Evolutionary conservation across 1,140 invertebrate genomes (phyloP), one percentile per base, ranked within the genome.

Genomic region (Nasonia giraulti): DNA sequence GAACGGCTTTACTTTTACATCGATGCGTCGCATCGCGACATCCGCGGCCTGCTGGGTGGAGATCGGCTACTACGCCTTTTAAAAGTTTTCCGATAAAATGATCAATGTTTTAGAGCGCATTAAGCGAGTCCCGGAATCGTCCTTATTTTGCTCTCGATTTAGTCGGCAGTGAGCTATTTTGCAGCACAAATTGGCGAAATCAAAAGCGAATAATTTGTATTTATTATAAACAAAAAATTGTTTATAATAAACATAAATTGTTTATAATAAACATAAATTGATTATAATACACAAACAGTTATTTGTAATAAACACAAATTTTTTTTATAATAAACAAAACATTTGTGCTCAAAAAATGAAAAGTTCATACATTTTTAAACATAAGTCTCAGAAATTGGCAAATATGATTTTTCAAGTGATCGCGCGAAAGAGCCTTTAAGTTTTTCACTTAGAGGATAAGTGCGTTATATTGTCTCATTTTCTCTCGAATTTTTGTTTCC

Each of bases 1-100:
- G 78, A 88, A 88, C 86, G 84, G 88, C 88, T 89, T 89, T 88
- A 88, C 80, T 82, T 75, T 73, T 73, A 62, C 50, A 75, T 82
- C 33, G 71, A 82, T 37, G 69, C 44, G 14, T 23, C 23, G 47
- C 6, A 0, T 1, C 47, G 23, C 71, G 71, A 75, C 40, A 31
- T 23, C 62, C 33, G 5, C 33, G 40, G 27, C 20, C 10, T 71
- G 68, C 33, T 37, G n/a, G 50, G 17, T 40, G 12, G 44, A 76
- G 31, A 7, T 37, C 33, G 5, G 27, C 27, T 37, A 1, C 7
- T 50, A 27, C 20, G 17, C 74, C 74, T 62, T 78, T 78, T 78
- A 78, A 78, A 78, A 78, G 27, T 62, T 78, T 66, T 23, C 50
- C 76, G 76, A 78, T 78, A 62, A 78, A 78, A 78, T 78, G 76